Base-by-base conservation (phyloP, 1,140 invertebrate species). In the Orussus abietinus region DNA sequence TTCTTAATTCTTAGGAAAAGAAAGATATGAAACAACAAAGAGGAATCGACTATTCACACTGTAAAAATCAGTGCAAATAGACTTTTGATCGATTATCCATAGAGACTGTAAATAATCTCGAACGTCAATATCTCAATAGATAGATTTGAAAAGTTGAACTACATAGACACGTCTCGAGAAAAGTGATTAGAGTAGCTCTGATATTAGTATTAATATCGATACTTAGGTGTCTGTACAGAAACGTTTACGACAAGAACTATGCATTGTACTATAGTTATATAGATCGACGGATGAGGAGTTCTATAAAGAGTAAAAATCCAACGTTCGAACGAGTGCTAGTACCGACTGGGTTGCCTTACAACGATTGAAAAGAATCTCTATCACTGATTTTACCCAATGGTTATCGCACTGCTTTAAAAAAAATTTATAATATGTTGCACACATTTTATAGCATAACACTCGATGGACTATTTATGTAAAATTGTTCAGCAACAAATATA, bases 311-410 rank as follows among this genome's bases (percentile, higher is more conserved):
- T 21, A 2, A 28, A 31, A 30, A 6, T 20, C 11, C 14, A 19
- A 30, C 6, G 22, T 36, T 11, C n/a, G 22, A n/a, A 25, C n/a
- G 22, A 43, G 31, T 37, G 18, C 38, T 37, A 19, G 21, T 39
- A 17, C 21, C 19, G 14, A 32, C 6, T 55, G 53, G 42, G 42
- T 36, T 55, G 51, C 51, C 51, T 54, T 55, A 55, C 30, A 17
- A 51, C 49, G 47, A 35, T 42, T 48, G 51, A 11, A 31, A n/a
- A 36, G 35, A 22, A 17, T 30, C 6, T 25, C n/a, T 25, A 25
- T 25, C n/a, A 25, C n/a, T n/a, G 6, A 25, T 25, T 25, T n/a
- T 25, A 25, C n/a, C n/a, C n/a, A 38, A 47, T 42, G 32, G 42
- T 44, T 38, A 38, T 20, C 26, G 42, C 35, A 44, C 42, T 38